Percentiles rank a stretch among this genome's conserved stretches.
Conservation (phyloP, 2,113 vertebrate species). For the Saccopteryx bilineata region DNA sequence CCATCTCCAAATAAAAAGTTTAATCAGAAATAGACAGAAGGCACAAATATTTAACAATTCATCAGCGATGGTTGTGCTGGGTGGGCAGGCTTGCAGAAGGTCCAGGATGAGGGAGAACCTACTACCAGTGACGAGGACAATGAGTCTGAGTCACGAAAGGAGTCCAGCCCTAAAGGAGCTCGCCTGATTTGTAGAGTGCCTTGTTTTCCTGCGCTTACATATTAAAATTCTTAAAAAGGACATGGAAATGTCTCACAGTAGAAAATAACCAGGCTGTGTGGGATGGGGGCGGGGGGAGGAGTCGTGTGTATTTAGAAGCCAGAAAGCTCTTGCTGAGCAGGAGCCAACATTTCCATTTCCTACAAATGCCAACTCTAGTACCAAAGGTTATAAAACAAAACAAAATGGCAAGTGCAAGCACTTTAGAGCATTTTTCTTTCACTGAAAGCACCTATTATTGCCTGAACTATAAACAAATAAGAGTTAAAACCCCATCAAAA, state of each 20-base stretch:
- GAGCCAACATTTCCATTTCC: background rate
- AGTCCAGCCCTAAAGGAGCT: fast-evolving
- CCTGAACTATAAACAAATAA: background rate
- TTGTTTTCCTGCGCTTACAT: background rate
- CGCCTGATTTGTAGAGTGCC: background rate
- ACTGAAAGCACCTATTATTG: background rate
- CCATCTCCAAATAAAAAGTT: background rate
- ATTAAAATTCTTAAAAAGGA: background rate
- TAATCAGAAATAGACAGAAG: background rate
- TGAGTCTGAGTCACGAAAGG: background rate
- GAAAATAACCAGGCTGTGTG: background rate
- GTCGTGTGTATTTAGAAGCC: background rate
- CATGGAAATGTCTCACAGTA: slow-evolving; percentile 58
- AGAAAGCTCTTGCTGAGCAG: background rate
- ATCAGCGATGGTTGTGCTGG: fast-evolving
- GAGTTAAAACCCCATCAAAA: slow-evolving; percentile 47
- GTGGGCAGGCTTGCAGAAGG: background rate
- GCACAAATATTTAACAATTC: fast-evolving
- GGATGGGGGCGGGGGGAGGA: too few species aligned
- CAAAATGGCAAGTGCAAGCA: background rate
- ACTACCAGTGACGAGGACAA: fast-evolving
- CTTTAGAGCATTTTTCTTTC: background rate
- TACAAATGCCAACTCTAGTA: slow-evolving; percentile 52
- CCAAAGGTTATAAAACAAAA: slow-evolving; percentile 68
- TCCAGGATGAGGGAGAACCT: fast-evolving